Percentiles rank a stretch among this genome's conserved stretches.
These are phyloP conservation scores for Brachypalpus laphriformis DNA, from an alignment of 2,888 invertebrate genomes.

Conservation along the genomic window DNA sequence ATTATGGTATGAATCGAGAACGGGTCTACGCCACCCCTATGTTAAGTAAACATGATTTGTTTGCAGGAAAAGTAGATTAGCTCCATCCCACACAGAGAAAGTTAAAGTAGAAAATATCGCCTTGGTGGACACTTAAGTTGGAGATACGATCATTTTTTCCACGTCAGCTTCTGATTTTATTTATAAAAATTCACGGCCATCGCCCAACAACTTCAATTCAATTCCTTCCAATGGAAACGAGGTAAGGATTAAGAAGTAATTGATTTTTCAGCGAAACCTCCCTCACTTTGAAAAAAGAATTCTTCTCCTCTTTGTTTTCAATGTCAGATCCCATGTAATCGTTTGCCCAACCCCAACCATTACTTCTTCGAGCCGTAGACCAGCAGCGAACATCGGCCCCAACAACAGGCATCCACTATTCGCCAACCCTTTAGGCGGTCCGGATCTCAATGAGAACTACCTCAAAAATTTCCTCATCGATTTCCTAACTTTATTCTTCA, in stretches of 20 bases:
- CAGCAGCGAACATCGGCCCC: not conserved
- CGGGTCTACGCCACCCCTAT: too few relatives aligned
- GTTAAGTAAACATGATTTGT: too few relatives aligned
- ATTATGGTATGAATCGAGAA: too few relatives aligned
- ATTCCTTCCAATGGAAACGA: not conserved
- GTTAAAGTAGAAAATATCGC: too few relatives aligned
- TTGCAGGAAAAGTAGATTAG: too few relatives aligned
- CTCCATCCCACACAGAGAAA: too few relatives aligned
- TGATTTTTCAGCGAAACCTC: not conserved
- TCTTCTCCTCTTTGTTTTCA: not conserved
- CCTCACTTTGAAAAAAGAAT: not conserved
- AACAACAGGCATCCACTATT: not conserved
- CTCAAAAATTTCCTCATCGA: slow-evolving; percentile 28
- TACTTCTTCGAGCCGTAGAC: not conserved
- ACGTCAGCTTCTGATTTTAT: too few relatives aligned
- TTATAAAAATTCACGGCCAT: too few relatives aligned
- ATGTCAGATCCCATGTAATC: not conserved
- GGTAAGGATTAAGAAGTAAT: not conserved
- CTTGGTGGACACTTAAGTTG: too few relatives aligned
- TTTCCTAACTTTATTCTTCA: slow-evolving; percentile 27
- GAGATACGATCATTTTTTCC: too few relatives aligned
- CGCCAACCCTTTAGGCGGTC: not conserved
- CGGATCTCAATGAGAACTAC: slow-evolving; percentile 2
- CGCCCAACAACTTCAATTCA: not conserved
- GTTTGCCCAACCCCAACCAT: not conserved